Evolutionary conservation across 2,113 vertebrate genomes (phyloP).

Genomic region (Falco punctatus): DNA sequence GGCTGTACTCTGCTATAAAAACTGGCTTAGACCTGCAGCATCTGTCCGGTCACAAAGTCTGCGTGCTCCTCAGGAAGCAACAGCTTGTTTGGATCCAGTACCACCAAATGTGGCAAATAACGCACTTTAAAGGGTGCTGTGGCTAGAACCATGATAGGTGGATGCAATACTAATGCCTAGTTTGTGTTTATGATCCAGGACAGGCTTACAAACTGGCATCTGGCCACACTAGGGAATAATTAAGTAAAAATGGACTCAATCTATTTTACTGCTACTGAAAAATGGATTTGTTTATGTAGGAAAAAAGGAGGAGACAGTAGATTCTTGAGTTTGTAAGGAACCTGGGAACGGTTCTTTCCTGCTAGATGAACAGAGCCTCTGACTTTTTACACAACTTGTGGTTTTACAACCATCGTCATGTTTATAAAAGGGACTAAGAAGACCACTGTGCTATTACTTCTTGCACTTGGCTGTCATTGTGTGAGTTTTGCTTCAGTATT

Average conservation of each 20-base stretch:
- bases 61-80: background rate
- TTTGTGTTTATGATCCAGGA: background rate
- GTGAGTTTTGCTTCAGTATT: background rate
- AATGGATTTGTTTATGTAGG: background rate
- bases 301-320: background rate
- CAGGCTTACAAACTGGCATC: background rate
- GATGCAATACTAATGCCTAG: background rate
- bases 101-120: background rate
- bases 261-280: background rate
- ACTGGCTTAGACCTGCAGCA: rapidly evolving
- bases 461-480: background rate
- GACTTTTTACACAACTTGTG: background rate
- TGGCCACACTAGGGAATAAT: background rate
- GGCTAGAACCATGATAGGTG: rapidly evolving
- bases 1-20: background rate
- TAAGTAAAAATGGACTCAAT: background rate
- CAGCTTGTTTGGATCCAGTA: background rate
- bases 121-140: background rate
- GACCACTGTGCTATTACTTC: background rate
- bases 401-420: background rate
- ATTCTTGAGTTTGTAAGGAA: background rate
- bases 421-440: background rate
- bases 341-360: background rate
- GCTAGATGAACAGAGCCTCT: background rate
- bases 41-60: too few species aligned